Conservation (phyloP, 2,888 invertebrate genomes). For the Ophion slaviceki region DNA sequence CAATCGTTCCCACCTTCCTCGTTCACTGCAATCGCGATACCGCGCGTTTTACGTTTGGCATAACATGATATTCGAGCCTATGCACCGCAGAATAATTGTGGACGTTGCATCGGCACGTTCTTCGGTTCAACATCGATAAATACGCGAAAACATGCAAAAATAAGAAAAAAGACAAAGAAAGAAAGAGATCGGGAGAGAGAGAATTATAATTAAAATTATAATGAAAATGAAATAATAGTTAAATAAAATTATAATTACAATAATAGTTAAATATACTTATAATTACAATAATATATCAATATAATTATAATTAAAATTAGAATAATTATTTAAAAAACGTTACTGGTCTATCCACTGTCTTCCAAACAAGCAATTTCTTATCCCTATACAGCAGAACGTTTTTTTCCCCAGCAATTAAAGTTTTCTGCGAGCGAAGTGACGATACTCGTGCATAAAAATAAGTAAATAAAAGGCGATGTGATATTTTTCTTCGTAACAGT, state of each 20-base stretch:
- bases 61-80: constrained; percentile 21
- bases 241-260: neutral
- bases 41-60: constrained; percentile 10
- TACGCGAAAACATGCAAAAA: neutral
- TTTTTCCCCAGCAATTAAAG: constrained; percentile 1
- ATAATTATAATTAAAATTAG: too few species aligned
- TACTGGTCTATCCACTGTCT: too few species aligned
- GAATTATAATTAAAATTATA: neutral
- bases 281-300: too few species aligned
- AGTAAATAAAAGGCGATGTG: neutral
- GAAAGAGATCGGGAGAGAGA: neutral
- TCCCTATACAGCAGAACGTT: neutral
- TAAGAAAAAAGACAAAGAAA: neutral
- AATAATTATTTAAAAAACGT: too few species aligned
- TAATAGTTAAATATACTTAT: too few species aligned
- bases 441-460: neutral
- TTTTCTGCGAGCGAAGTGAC: neutral
- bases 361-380: too few species aligned
- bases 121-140: neutral
- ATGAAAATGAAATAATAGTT: neutral
- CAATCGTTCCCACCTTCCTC: too few species aligned
- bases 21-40: neutral
- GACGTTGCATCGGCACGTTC: neutral
- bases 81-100: neutral
- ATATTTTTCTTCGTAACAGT: neutral